Conservation (phyloP, 2,113 vertebrate species). For the Malurus elegans region DNA sequence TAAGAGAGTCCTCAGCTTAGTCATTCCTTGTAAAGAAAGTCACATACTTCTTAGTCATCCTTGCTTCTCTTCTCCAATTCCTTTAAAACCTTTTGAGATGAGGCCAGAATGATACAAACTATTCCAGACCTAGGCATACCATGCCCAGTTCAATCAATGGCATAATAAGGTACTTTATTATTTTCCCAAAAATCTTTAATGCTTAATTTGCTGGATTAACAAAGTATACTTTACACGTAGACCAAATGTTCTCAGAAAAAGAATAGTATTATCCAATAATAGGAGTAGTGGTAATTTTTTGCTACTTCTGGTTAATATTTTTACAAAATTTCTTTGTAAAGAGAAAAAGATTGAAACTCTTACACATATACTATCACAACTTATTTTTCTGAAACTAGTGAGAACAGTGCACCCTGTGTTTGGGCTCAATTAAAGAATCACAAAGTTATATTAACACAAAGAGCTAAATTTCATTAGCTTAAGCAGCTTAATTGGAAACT, state of each 20-base stretch:
- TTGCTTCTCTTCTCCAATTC: not conserved
- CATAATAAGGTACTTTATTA: not conserved
- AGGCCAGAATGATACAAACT: not conserved
- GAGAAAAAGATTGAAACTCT: not conserved
- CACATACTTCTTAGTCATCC: not conserved
- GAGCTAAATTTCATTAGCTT: not conserved
- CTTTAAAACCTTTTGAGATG: not conserved
- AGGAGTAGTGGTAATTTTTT: not conserved
- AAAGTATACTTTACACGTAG: not conserved
- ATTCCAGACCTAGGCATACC: not conserved
- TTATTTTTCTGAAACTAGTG: not conserved
- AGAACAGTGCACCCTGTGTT: not conserved
- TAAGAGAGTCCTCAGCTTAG: not conserved
- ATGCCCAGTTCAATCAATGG: not conserved
- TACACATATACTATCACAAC: not conserved
- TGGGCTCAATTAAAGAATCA: not conserved
- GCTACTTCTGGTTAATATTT: not conserved
- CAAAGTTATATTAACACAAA: not conserved
- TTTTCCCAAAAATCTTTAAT: not conserved
- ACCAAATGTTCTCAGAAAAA: not conserved
- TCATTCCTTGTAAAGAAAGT: not conserved
- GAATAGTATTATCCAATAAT: not conserved
- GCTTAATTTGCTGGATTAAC: not conserved
- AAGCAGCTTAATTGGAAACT: not conserved
- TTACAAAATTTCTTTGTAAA: not conserved